phyloP scores from a whole-genome alignment of 1,140 invertebrate species.

The Wasmannia auropunctata region DNA sequence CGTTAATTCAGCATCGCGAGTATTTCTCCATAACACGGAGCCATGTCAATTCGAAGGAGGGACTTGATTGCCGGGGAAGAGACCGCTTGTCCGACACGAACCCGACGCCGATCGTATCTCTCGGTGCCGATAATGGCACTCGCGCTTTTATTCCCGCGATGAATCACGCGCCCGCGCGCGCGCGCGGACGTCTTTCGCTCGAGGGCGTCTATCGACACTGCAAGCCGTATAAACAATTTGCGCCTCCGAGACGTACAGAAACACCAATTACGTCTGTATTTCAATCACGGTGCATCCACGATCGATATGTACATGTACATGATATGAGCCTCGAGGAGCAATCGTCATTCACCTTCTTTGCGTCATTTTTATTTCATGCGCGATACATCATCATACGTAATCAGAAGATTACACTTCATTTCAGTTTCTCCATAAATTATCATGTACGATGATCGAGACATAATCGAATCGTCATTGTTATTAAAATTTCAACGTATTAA shows the following conservation, averaged over 20 bases:
- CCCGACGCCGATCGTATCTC: background rate
- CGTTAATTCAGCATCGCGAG: constrained; percentile 61
- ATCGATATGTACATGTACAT: too few relatives aligned
- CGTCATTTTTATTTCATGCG: constrained; percentile 28
- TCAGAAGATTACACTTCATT: background rate
- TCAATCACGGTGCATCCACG: background rate
- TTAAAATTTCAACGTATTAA: too few relatives aligned
- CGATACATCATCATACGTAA: background rate
- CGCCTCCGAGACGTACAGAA: background rate
- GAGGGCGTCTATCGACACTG: background rate
- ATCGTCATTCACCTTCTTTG: background rate
- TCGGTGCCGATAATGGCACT: background rate
- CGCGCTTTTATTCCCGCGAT: constrained; percentile 19
- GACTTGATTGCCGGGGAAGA: background rate
- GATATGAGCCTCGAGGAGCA: background rate
- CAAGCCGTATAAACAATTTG: constrained; percentile 3
- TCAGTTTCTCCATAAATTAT: background rate
- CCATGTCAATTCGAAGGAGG: constrained; percentile 11
- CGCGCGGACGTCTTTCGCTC: background rate
- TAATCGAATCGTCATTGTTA: too few relatives aligned
- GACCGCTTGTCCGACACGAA: background rate
- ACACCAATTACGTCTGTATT: background rate
- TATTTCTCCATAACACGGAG: background rate
- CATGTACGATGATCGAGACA: too few relatives aligned
- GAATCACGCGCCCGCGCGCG: constrained; percentile 3